These are phyloP conservation scores for Rhagophthalmus giganteus DNA, from an alignment of 2,888 invertebrate genomes.

Conservation along the genomic window DNA sequence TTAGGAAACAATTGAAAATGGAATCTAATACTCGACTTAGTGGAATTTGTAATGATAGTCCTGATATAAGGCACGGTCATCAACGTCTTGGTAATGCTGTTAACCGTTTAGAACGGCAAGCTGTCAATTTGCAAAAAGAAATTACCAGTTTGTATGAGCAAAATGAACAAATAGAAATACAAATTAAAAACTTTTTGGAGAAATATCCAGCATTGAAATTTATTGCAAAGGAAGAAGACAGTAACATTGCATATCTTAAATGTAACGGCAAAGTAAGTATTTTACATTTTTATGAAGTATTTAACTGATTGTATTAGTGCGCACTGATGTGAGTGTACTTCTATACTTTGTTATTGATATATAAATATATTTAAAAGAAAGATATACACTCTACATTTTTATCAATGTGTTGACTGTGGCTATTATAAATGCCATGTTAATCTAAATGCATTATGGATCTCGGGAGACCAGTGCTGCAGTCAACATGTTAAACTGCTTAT, in stretches of 20 bases:
- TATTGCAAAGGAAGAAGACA: slow-evolving; percentile 34
- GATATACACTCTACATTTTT: too few species aligned
- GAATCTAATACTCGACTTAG: slow-evolving; percentile 45
- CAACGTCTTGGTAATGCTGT: slow-evolving; percentile 41
- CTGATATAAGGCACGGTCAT: slow-evolving; percentile 43
- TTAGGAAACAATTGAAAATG: slow-evolving; percentile 43
- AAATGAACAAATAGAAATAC: slow-evolving; percentile 33
- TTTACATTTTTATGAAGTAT: too few species aligned
- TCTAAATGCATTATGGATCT: too few species aligned
- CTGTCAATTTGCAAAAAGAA: slow-evolving; percentile 38
- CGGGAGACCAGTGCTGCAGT: too few species aligned
- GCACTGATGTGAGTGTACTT: too few species aligned
- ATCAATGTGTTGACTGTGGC: too few species aligned
- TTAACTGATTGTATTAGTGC: not conserved
- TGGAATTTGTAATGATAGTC: slow-evolving; percentile 39
- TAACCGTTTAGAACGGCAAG: slow-evolving; percentile 42
- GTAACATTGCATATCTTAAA: slow-evolving; percentile 18
- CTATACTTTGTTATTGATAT: too few species aligned
- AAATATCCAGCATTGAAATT: slow-evolving; percentile 37
- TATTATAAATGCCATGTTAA: too few species aligned
- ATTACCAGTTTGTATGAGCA: slow-evolving; percentile 38
- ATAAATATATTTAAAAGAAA: too few species aligned
- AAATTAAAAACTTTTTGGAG: slow-evolving; percentile 9
- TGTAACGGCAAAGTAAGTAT: slow-evolving; percentile 12
- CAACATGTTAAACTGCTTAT: too few species aligned